A percentile compares a stretch with the other conserved stretches of the same genome.
Conservation (phyloP, 1,140 invertebrate species). For the Drosophila pseudoobscura region DNA sequence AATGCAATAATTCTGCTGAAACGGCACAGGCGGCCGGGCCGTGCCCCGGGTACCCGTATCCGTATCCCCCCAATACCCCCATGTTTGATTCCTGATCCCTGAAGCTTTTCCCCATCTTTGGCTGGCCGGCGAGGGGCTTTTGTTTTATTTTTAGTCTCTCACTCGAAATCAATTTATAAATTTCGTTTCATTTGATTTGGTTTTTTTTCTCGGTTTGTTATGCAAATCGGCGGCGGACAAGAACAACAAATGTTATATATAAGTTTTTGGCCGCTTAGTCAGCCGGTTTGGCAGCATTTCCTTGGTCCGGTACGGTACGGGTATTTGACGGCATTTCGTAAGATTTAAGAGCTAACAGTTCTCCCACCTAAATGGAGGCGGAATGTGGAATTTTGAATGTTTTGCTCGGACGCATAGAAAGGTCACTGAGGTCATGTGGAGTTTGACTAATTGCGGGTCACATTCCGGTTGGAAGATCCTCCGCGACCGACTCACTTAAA, state of each 20-base stretch:
- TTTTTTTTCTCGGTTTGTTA: conserved; percentile 43
- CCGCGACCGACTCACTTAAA: too few species aligned
- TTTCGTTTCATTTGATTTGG: conserved; percentile 52
- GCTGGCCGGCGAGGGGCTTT: not conserved
- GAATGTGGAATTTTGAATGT: conserved; percentile 23
- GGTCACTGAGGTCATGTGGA: conserved; percentile 22
- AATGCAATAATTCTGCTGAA: conserved; percentile 74
- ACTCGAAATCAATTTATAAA: conserved; percentile 70
- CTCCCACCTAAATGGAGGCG: conserved; percentile 9
- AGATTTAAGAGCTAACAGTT: conserved; percentile 37
- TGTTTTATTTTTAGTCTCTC: conserved; percentile 54
- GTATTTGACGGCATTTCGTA: conserved; percentile 43
- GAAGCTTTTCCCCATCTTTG: conserved; percentile 8
- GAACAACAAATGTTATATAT: conserved; percentile 46
- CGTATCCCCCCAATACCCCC: conserved; percentile 5
- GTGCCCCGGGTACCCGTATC: not conserved
- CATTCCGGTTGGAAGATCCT: not conserved
- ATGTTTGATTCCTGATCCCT: conserved; percentile 20
- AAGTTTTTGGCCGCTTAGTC: conserved; percentile 57
- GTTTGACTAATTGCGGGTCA: conserved; percentile 11
- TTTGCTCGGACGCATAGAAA: conserved; percentile 22
- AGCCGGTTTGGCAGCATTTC: conserved; percentile 77
- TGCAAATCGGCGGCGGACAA: conserved; percentile 48
- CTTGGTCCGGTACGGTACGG: conserved; percentile 30
- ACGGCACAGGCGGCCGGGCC: conserved; percentile 7